A percentile compares a stretch with the other conserved stretches of the same genome.
phyloP scores from a whole-genome alignment of 1,140 invertebrate genomes.

The Temnothorax nylanderi region DNA sequence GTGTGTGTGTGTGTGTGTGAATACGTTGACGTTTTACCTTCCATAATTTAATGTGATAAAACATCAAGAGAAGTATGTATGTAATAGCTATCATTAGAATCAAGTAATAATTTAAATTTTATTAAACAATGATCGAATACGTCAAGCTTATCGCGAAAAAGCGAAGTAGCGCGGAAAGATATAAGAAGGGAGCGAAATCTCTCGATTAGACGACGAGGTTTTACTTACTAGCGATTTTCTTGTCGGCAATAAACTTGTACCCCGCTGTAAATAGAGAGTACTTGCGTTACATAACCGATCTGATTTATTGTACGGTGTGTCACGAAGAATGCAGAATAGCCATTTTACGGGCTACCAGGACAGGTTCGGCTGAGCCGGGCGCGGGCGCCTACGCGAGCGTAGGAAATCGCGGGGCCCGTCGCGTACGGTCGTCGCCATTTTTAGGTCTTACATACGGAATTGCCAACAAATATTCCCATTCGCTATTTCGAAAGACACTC shows the following conservation, averaged over 20 bases:
- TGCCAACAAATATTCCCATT: constrained; percentile 50
- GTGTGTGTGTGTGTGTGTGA: too few relatives aligned
- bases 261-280: neutral
- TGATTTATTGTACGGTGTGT: constrained; percentile 15
- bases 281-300: neutral
- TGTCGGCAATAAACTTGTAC: neutral
- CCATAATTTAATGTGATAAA: neutral
- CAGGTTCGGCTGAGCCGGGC: constrained; percentile 9
- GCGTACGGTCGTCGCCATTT: constrained; percentile 27
- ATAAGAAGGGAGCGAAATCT: neutral
- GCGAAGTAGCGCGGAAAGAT: neutral
- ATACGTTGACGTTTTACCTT: neutral
- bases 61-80: neutral
- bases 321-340: constrained; percentile 23
- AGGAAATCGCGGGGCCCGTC: neutral
- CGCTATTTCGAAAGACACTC: constrained; percentile 69
- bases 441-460: constrained; percentile 37
- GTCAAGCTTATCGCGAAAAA: neutral
- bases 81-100: neutral
- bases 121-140: neutral
- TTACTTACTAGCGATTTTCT: neutral
- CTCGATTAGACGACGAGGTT: neutral
- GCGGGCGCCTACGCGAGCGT: constrained; percentile 29
- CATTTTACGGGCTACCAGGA: constrained; percentile 4
- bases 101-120: neutral